Evolutionary conservation across 2,888 invertebrate genomes (phyloP), one percentile per base, ranked within the genome.

Genomic region (Sabatieria punctata): DNA sequence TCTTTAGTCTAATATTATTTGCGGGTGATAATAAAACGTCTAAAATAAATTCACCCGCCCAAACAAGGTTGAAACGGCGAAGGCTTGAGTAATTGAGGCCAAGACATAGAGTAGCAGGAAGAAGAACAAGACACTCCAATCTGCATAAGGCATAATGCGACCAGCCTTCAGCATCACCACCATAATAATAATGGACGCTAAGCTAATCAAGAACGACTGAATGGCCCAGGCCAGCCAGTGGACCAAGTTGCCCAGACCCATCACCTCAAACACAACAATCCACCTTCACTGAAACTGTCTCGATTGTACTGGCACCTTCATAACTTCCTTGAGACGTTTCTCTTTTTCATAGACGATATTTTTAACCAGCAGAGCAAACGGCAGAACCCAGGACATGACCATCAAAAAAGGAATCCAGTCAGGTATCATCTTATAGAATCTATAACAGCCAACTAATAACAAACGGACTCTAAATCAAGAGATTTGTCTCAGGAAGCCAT

Each of bases 171-270:
- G 49, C 21, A 59, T 49, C 1, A 65, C 46, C 2, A 64, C 55
- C n/a, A 71, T 63, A 21, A 85, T 68, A 59, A 81, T 74, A 38
- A 78, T 70, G 30, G 83, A 74, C 2, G 79, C 50, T 19, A 67
- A 49, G 70, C 74, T 72, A 43, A 73, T 65, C 4, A 70, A 51
- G 47, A 75, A 65, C 24, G 71, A 68, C 52, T 73, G 73, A 46
- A 75, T 67, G 55, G 75, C 75, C 75, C 76, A 77, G 15, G 74
- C 73, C 33, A 71, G 48, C 74, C 75, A 77, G 56, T 75, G 74
- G 1, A 75, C 71, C 4, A 66, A 65, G 57, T 74, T 74, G 67
- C 67, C 68, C 46, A 68, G 57, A 1, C 68, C 46, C 46, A 56
- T 53, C 27, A 57, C 48, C 45, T 45, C 22, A 4, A 26, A 55